A percentile compares a stretch with the other conserved stretches of the same genome.
phyloP scores from a whole-genome alignment of 2,888 invertebrate species.

The Platynereis dumerilii region DNA sequence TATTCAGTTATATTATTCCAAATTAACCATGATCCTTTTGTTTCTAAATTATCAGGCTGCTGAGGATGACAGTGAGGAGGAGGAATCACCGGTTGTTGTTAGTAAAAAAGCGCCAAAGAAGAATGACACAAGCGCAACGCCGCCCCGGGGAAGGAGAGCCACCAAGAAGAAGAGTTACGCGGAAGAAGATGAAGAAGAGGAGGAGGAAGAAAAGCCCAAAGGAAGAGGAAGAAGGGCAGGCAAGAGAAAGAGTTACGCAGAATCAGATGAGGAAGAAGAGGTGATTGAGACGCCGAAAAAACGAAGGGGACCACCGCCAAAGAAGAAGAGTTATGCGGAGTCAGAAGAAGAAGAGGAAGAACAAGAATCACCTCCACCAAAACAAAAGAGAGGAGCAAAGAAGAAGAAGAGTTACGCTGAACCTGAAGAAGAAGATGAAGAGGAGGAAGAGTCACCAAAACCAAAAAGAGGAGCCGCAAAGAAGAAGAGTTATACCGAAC shows the following conservation, averaged over 20 bases:
- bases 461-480: slow-evolving; percentile 17
- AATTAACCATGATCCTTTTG: no score
- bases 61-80: slow-evolving; percentile 22
- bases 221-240: slow-evolving; percentile 18
- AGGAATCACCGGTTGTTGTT: background rate
- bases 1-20: no score
- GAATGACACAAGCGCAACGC: background rate
- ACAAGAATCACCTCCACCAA: slow-evolving; percentile 14
- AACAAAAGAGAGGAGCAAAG: slow-evolving; percentile 18
- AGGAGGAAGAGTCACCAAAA: slow-evolving; percentile 23
- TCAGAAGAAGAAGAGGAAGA: slow-evolving; percentile 20
- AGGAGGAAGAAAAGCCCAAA: slow-evolving; percentile 24
- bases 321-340: slow-evolving; percentile 16
- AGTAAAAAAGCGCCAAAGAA: slow-evolving; percentile 9
- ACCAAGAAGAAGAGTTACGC: slow-evolving; percentile 22
- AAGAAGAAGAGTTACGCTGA: slow-evolving; percentile 15
- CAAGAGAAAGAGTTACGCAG: slow-evolving; percentile 8
- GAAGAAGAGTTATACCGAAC: slow-evolving; percentile 17
- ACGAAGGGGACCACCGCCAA: slow-evolving; percentile 14
- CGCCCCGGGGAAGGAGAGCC: slow-evolving; percentile 11
- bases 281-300: slow-evolving; percentile 17
- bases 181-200: slow-evolving; percentile 25
- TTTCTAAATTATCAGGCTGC: no score
- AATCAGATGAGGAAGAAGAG: slow-evolving; percentile 23
- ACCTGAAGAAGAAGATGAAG: slow-evolving; percentile 21